Base-by-base conservation (phyloP, 2,888 invertebrate species). In the Apamea anceps region DNA sequence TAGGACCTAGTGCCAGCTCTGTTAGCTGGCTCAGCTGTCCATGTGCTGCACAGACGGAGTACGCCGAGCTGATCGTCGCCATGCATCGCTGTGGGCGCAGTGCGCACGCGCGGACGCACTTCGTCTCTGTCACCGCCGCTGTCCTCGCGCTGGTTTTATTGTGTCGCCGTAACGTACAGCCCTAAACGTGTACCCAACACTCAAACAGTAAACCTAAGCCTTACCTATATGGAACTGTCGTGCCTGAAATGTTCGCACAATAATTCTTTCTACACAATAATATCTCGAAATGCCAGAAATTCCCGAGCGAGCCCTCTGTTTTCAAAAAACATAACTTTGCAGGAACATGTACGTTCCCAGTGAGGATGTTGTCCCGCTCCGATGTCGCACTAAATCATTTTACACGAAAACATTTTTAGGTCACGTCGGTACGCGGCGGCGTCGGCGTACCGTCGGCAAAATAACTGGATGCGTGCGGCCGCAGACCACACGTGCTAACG, bases 341-440 rank as follows among this genome's bases (percentile, higher is more conserved):
- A 63, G 48, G 72, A 70, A 73, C 51, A 65, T 79, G 48, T 67
- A 28, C 15, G 71, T 45, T 60, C 72, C 66, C 82, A 62, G 71
- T 63, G 82, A 83, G 67, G 75, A 83, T 75, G 71, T 75, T 82
- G 63, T 65, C 60, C 66, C 21, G 57, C 66, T 54, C 32, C 21
- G 63, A 76, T 77, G 74, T 66, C 37, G 71, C 60, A 77, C 66
- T 82, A 73, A 79, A 85, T 77, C 77, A 79, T 79, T 71, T 79
- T 77, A 45, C 66, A 57, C 57, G 54, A 78, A 80, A 82, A 85
- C 45, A 77, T 77, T 75, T 75, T 76, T 71, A 48, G 60, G 66
- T 75, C 67, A 67, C 79, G 77, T 85, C 45, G 63, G 75, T 32
- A 37, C 45, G n/a, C 37, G 37, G 37, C 42, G 54, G 37, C 12